Conservation (phyloP, 2,888 invertebrate genomes). For the Lochmaea capreae region DNA sequence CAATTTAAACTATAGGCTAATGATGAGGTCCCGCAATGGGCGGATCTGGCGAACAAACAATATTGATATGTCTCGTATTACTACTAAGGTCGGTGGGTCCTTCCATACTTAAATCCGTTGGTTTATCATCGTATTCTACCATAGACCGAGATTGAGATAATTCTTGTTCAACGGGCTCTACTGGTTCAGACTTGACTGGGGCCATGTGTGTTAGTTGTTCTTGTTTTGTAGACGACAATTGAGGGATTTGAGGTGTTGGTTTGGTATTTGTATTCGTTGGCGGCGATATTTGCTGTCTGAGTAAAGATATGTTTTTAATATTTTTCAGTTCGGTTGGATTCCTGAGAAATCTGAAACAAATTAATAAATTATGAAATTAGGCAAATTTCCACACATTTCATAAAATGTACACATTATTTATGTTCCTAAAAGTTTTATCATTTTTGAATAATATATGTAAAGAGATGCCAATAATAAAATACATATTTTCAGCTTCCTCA, state of each 20-base stretch:
- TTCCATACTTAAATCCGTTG: slow-evolving; percentile 64
- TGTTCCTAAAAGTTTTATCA: too few species aligned
- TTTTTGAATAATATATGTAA: too few species aligned
- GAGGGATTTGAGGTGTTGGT: slow-evolving; percentile 40
- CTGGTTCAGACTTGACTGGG: slow-evolving; percentile 57
- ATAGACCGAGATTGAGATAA: slow-evolving; percentile 22
- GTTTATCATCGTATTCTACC: slow-evolving; percentile 62
- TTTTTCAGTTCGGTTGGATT: slow-evolving; percentile 94
- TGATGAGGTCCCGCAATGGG: slow-evolving; percentile 57
- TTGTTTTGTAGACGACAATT: slow-evolving; percentile 41
- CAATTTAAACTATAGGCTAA: slow-evolving; percentile 42
- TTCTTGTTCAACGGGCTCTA: slow-evolving; percentile 48
- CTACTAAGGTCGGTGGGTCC: slow-evolving; percentile 63
- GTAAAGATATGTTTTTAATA: slow-evolving; percentile 90
- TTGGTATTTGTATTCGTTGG: slow-evolving; percentile 51
- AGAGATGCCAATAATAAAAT: too few species aligned
- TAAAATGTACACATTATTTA: too few species aligned
- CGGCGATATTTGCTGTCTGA: slow-evolving; percentile 82
- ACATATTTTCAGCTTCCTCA: too few species aligned
- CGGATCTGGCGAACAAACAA: slow-evolving; percentile 64
- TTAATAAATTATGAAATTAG: neutral
- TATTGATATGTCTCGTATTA: slow-evolving; percentile 61
- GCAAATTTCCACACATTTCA: too few species aligned
- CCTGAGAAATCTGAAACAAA: slow-evolving; percentile 80
- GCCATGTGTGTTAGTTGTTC: slow-evolving; percentile 43